phyloP scores from a whole-genome alignment of 2,113 vertebrate species.

The Natator depressus region DNA sequence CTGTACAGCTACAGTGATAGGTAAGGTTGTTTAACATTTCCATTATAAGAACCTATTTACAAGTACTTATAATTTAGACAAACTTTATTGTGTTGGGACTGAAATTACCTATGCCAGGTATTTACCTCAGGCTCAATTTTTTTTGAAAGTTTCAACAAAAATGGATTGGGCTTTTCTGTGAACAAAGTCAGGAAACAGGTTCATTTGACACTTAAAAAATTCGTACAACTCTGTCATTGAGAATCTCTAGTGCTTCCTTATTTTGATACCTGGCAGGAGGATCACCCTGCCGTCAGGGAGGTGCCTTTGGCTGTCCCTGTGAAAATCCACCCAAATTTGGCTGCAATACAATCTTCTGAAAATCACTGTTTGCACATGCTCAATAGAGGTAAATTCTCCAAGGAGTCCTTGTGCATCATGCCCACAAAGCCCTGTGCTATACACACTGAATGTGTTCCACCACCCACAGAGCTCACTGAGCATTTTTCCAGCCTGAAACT shows the following conservation, averaged over 20 bases:
- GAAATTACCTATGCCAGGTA: fast-evolving
- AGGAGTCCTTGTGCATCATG: neutral
- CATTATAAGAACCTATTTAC: neutral
- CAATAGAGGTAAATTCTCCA: neutral
- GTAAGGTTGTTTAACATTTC: neutral
- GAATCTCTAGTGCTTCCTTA: neutral
- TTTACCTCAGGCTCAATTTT: fast-evolving
- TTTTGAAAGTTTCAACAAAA: neutral
- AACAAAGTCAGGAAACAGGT: neutral
- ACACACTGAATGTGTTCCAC: neutral
- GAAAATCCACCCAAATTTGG: neutral
- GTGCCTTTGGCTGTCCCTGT: neutral
- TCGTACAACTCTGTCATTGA: neutral
- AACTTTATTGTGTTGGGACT: neutral
- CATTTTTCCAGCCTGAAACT: neutral
- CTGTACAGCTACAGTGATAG: neutral
- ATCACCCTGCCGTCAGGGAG: neutral
- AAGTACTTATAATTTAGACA: neutral
- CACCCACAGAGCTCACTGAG: neutral
- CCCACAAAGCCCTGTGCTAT: neutral
- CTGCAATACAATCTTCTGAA: neutral
- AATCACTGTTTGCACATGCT: neutral
- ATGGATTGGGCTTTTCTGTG: neutral
- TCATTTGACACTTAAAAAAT: neutral
- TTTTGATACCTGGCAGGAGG: neutral